phyloP scores from a whole-genome alignment of 2,113 vertebrate species.

The Ceyx margarethae region DNA sequence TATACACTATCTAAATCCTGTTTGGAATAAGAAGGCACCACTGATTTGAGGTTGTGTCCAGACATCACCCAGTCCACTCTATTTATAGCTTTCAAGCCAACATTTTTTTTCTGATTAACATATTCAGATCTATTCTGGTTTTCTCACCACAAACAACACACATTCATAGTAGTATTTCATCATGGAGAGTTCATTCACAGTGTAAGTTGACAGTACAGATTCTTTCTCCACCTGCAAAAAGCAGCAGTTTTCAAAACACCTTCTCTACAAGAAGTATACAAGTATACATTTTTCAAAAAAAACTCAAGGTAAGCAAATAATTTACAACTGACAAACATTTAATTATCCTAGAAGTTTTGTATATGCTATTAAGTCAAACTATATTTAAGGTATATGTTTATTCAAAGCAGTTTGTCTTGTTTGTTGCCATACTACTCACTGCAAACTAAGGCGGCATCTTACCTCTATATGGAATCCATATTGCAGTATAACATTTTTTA shows the following conservation, averaged over 20 bases:
- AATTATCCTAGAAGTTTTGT: not conserved
- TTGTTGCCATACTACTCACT: not conserved
- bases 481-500: constrained; percentile 88
- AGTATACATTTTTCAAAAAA: not conserved
- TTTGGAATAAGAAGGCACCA: constrained; percentile 81
- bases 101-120: not conserved
- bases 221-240: constrained; percentile 87
- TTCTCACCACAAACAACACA: constrained; percentile 93
- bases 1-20: constrained; percentile 75
- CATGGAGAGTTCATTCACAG: constrained; percentile 97
- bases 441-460: constrained; percentile 44
- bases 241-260: not conserved
- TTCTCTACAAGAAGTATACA: not conserved
- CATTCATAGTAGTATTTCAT: constrained; percentile 96
- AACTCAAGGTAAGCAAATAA: not conserved
- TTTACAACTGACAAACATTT: not conserved
- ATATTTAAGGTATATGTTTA: not conserved
- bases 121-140: constrained; percentile 76
- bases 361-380: not conserved
- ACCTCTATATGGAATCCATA: constrained; percentile 95
- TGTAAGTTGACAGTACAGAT: constrained; percentile 92
- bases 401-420: not conserved
- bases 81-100: constrained; percentile 40
- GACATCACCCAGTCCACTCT: constrained; percentile 53
- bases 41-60: constrained; percentile 77